phyloP scores from a whole-genome alignment of 2,888 invertebrate genomes.

The Liposcelis brunnea region DNA sequence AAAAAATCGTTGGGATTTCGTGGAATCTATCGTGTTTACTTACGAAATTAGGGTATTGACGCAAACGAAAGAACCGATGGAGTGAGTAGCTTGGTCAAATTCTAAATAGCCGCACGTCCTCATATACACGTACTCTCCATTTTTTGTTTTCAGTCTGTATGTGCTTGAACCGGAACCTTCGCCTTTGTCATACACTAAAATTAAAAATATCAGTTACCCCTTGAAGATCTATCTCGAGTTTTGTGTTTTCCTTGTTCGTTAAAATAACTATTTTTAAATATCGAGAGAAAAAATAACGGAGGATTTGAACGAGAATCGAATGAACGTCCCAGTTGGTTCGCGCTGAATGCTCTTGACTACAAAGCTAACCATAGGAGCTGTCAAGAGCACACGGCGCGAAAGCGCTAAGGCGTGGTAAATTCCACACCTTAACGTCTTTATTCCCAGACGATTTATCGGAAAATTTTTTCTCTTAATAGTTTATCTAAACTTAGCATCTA shows the following conservation, averaged over 20 bases:
- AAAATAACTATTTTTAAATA: conserved; percentile 4
- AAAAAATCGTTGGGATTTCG: too few relatives aligned
- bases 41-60: conserved; percentile 54
- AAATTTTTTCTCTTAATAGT: too few relatives aligned
- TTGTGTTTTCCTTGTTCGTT: background rate
- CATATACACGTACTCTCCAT: conserved; percentile 71
- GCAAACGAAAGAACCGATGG: conserved; percentile 72
- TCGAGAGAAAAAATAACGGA: too few relatives aligned
- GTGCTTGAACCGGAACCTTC: conserved; percentile 74
- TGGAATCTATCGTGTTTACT: conserved; percentile 20
- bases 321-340: too few relatives aligned
- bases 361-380: too few relatives aligned
- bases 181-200: conserved; percentile 65
- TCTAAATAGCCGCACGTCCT: conserved; percentile 71
- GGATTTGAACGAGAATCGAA: too few relatives aligned
- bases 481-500: too few relatives aligned
- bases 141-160: conserved; percentile 63
- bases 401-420: too few relatives aligned
- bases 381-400: too few relatives aligned
- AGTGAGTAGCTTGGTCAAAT: conserved; percentile 55
- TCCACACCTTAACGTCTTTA: too few relatives aligned
- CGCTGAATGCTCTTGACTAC: too few relatives aligned
- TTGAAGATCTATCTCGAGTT: background rate
- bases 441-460: too few relatives aligned
- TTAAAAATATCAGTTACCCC: conserved; percentile 8